Evolutionary conservation across 2,888 invertebrate species (phyloP).

Genomic region (Melanostoma mellinum): DNA sequence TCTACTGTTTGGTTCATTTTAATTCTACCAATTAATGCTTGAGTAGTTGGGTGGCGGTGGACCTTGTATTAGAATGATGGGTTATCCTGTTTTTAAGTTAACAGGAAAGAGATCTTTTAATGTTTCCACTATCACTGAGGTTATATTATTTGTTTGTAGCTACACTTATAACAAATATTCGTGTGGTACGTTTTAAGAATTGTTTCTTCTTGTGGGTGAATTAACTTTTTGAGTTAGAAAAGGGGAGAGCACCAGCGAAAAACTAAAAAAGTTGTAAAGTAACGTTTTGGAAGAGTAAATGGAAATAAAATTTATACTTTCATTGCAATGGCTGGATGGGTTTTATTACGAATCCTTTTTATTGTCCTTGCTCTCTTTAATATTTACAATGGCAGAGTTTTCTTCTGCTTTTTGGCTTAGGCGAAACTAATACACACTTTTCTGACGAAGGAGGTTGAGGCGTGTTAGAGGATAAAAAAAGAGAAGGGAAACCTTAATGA

Average conservation of each 20-base stretch:
- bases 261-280: conserved; percentile 57
- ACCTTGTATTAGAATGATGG: conserved; percentile 4
- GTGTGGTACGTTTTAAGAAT: not conserved
- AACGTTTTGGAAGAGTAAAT: conserved; percentile 67
- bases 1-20: conserved; percentile 60
- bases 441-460: conserved; percentile 36
- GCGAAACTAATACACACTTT: conserved; percentile 2
- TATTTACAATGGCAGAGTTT: conserved; percentile 32
- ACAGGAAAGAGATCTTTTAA: not conserved
- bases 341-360: conserved; percentile 69
- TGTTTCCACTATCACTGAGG: conserved; percentile 1
- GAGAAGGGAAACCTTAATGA: conserved; percentile 58
- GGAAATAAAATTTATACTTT: conserved; percentile 68
- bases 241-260: not conserved
- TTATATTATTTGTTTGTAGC: conserved; percentile 36
- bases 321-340: conserved; percentile 66
- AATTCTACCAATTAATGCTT: conserved; percentile 63
- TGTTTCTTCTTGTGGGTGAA: conserved; percentile 15
- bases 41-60: conserved; percentile 1
- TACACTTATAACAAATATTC: conserved; percentile 37
- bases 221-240: conserved; percentile 31
- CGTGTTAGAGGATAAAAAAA: conserved; percentile 2
- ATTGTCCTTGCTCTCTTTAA: conserved; percentile 59
- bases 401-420: conserved; percentile 13
- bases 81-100: conserved; percentile 11